Percentiles rank a stretch among this genome's conserved stretches.
These are phyloP conservation scores for Pygocentrus nattereri DNA, from an alignment of 2,797 vertebrate species.

Conservation along the genomic window DNA sequence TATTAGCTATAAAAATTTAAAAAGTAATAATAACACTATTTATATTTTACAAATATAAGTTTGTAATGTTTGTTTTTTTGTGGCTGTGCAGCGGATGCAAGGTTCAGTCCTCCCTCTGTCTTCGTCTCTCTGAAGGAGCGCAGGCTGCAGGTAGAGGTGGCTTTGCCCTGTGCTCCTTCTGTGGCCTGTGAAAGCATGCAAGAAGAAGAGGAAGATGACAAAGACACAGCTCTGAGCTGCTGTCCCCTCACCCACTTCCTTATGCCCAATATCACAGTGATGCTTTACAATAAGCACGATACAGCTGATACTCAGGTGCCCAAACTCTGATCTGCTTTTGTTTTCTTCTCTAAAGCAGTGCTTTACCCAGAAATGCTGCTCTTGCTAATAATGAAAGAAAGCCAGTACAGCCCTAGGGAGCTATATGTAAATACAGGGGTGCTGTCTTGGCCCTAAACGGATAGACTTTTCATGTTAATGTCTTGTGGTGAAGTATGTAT, in stretches of 20 bases:
- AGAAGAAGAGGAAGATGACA: conserved; percentile 55
- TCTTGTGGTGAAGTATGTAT: too few relatives aligned
- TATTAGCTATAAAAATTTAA: too few relatives aligned
- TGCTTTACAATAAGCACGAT: conserved; percentile 66
- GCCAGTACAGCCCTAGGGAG: too few relatives aligned
- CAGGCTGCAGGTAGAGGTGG: conserved; percentile 67
- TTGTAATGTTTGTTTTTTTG: background rate
- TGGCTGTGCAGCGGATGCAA: background rate
- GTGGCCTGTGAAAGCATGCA: conserved; percentile 42
- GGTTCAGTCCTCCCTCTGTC: conserved; percentile 74
- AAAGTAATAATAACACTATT: too few relatives aligned
- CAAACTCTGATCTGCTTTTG: background rate
- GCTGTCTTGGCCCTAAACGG: background rate
- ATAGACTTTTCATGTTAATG: background rate
- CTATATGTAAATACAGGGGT: background rate
- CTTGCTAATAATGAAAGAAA: background rate
- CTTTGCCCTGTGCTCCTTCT: conserved; percentile 69
- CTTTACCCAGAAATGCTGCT: background rate
- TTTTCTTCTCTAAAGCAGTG: background rate
- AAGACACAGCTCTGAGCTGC: conserved; percentile 45
- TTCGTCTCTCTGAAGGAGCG: conserved; percentile 55
- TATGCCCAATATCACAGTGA: conserved; percentile 69
- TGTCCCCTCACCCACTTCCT: conserved; percentile 66
- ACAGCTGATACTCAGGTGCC: conserved; percentile 66
- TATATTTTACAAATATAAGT: background rate